Evolutionary conservation across 2,113 vertebrate species (phyloP), one percentile per base, ranked within the genome.

Genomic region (Paradisaea rubra): DNA sequence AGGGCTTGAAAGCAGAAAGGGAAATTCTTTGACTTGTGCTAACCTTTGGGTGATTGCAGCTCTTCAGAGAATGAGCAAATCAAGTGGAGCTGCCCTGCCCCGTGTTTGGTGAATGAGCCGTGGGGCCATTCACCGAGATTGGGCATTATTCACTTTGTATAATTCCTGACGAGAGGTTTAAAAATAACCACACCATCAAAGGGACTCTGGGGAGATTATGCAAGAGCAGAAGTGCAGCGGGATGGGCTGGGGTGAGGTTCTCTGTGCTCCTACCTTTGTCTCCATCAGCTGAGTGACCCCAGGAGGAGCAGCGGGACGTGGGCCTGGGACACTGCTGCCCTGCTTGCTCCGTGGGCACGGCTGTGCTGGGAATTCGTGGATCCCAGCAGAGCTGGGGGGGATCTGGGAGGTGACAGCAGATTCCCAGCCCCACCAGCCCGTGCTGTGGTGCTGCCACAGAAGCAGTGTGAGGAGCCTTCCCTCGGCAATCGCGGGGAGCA

Each of bases 1-100:
- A 82, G 84, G 89, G 33, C 91, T 94, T 73, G 87, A 88, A 93
- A 93, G 94, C 88, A 95, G 83, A 86, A 93, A 84, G 86, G 76
- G 91, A 83, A 90, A 81, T 91, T 95, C 92, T 96, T 69, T 91
- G 85, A 63, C 93, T 95, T 2, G 6, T 85, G 66, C 94, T 96
- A 94, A 95, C 96, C 95, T 95, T 72, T 83, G 80, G 68, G 88
- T 95, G 95, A 96, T 96, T 96, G 93, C 90, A 93, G 44, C 91
- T 96, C 94, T 94, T 93, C 72, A 95, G 94, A 95, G 94, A 96
- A 95, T 45, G 92, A 92, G 90, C 93, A 93, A 95, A 95, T 94
- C 88, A 86, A 95, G 94, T 95, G 93, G 91, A 90, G 72, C 68
- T 95, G 86, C 95, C 91, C 95, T 95, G 92, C 85, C 88, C 28